A percentile compares a stretch with the other conserved stretches of the same genome.
Evolutionary conservation across 2,888 invertebrate species (phyloP).

Genomic region (Margaritifera margaritifera): DNA sequence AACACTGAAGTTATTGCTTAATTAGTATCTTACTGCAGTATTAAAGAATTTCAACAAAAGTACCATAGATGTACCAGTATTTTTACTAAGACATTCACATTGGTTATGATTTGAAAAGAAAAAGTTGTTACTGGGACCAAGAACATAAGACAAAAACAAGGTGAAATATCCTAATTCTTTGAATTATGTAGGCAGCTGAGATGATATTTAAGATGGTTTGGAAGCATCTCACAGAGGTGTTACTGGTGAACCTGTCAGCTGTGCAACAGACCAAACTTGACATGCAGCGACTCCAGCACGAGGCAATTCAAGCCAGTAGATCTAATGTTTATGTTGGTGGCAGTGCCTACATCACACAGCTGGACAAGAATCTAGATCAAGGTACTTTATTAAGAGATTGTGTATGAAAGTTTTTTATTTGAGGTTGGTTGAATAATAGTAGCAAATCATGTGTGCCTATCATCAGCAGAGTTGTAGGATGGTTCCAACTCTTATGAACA

Average conservation of each 20-base stretch:
- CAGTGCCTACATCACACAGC: constrained; percentile 31
- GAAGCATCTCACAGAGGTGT: constrained; percentile 48
- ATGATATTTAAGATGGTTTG: constrained; percentile 64
- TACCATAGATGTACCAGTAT: no score
- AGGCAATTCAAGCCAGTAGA: constrained; percentile 55
- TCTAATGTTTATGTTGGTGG: constrained; percentile 55
- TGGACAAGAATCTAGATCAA: constrained; percentile 31
- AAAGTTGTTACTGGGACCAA: no score
- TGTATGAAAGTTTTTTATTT: no score
- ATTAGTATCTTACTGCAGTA: no score
- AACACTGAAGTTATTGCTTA: no score
- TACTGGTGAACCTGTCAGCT: constrained; percentile 39
- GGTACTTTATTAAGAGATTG: constrained; percentile 1
- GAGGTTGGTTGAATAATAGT: no score
- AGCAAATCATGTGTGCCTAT: no score
- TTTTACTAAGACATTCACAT: no score
- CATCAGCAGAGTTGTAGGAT: no score
- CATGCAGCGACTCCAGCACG: constrained; percentile 46
- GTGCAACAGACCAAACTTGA: constrained; percentile 27
- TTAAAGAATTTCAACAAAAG: no score
- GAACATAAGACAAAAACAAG: constrained; percentile 5
- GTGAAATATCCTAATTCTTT: constrained; percentile 38
- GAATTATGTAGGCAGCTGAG: constrained; percentile 55
- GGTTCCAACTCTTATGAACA: no score
- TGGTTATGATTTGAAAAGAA: no score